Percentiles rank a stretch among this genome's conserved stretches.
phyloP scores from a whole-genome alignment of 30 jellyfish, hydroid and myxozoan species.

The Phacellophora camtschatica region DNA sequence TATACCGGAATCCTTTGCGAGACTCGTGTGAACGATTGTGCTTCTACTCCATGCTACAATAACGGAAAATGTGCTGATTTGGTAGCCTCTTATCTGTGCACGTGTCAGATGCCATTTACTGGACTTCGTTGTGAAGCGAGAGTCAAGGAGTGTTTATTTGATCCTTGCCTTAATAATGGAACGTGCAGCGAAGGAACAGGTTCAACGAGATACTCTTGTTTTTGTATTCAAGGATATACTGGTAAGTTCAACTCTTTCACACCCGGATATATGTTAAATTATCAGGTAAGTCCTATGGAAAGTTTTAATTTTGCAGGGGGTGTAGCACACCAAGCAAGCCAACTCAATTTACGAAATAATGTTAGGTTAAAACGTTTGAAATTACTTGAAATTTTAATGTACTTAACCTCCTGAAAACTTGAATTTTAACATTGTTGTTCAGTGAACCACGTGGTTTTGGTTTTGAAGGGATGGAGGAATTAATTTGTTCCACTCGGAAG shows the following conservation, averaged over 20 bases:
- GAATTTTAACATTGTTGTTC: too few relatives aligned
- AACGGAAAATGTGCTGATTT: slow-evolving; percentile 56
- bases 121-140: slow-evolving; percentile 10
- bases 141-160: background rate
- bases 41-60: slow-evolving; percentile 48
- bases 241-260: background rate
- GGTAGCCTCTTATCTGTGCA: background rate
- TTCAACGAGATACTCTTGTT: background rate
- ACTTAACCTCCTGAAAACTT: too few relatives aligned
- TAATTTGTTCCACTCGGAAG: too few relatives aligned
- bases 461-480: too few relatives aligned
- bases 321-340: too few relatives aligned
- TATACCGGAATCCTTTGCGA: slow-evolving; percentile 55
- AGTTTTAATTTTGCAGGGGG: too few relatives aligned
- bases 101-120: slow-evolving; percentile 23
- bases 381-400: too few relatives aligned
- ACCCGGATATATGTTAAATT: background rate
- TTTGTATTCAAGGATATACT: slow-evolving; percentile 10
- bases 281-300: too few relatives aligned
- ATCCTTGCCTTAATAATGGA: slow-evolving; percentile 13
- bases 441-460: too few relatives aligned
- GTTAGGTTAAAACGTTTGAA: too few relatives aligned
- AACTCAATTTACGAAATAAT: too few relatives aligned
- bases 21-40: slow-evolving; percentile 20
- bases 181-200: slow-evolving; percentile 28